These are phyloP conservation scores for Torymus texanus DNA, from an alignment of 2,888 invertebrate genomes.

Conservation along the genomic window DNA sequence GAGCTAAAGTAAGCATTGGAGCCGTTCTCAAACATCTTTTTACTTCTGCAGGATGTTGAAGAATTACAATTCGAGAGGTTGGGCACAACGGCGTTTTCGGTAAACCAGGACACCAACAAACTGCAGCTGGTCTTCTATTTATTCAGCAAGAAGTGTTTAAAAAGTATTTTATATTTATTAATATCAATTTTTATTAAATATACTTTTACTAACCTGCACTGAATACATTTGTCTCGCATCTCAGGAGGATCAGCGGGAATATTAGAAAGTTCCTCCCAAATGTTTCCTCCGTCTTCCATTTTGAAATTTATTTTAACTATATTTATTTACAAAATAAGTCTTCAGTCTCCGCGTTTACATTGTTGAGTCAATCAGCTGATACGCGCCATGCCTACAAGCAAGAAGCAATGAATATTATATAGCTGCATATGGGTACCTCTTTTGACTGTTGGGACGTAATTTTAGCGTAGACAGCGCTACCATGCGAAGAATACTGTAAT, in stretches of 20 bases:
- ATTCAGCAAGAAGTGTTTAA: conserved; percentile 16
- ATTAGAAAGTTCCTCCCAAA: conserved; percentile 84
- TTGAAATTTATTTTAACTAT: conserved; percentile 28
- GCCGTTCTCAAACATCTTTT: conserved; percentile 92
- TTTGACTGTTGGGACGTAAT: conserved; percentile 3
- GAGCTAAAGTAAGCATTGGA: conserved; percentile 88
- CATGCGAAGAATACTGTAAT: too few relatives aligned
- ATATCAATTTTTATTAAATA: background rate
- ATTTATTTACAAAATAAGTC: conserved; percentile 37
- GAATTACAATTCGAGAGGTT: conserved; percentile 84
- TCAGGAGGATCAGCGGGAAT: conserved; percentile 87
- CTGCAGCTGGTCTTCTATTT: conserved; percentile 85
- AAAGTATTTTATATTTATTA: conserved; percentile 2
- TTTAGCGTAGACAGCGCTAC: background rate
- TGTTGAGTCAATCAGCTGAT: conserved; percentile 47
- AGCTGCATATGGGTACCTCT: background rate
- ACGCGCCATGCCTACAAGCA: background rate
- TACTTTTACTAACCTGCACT: conserved; percentile 82
- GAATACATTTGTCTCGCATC: conserved; percentile 82
- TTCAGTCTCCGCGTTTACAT: conserved; percentile 27
- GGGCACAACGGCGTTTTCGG: conserved; percentile 84
- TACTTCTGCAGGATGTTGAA: conserved; percentile 96
- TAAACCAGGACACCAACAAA: conserved; percentile 93
- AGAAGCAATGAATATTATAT: too few relatives aligned
- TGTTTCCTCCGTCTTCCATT: conserved; percentile 70